These are phyloP conservation scores for Acanthococcus lagerstroemiae DNA, from an alignment of 2,888 invertebrate genomes.

Conservation along the genomic window DNA sequence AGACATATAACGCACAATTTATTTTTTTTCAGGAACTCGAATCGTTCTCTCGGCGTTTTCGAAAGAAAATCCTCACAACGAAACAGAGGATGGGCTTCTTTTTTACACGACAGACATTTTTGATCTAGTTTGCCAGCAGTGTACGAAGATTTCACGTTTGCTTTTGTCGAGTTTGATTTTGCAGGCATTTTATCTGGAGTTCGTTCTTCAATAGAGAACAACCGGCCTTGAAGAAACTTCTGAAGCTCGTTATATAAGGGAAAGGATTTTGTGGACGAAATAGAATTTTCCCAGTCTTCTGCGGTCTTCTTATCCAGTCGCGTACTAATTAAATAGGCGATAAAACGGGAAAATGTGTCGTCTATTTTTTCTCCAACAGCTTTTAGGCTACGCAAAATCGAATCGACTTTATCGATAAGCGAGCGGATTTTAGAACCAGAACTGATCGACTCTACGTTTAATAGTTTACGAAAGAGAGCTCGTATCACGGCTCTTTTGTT, in stretches of 20 bases:
- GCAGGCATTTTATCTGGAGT: neutral
- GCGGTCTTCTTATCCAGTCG: neutral
- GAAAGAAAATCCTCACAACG: neutral
- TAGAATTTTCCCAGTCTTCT: constrained; percentile 4
- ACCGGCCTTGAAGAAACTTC: neutral
- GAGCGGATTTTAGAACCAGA: neutral
- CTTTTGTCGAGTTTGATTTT: neutral
- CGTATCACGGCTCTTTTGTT: neutral
- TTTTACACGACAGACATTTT: neutral
- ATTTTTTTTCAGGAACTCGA: neutral
- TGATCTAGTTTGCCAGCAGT: neutral
- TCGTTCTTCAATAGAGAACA: neutral
- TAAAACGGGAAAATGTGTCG: neutral
- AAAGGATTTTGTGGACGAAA: neutral
- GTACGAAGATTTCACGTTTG: neutral
- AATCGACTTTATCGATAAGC: neutral
- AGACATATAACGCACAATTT: neutral
- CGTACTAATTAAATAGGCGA: neutral
- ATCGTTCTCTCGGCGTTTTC: neutral
- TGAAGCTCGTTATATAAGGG: neutral
- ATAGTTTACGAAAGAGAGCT: neutral
- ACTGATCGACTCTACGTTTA: neutral
- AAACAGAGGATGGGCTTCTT: neutral
- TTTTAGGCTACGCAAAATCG: neutral
- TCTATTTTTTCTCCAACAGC: neutral